Evolutionary conservation across 92 coral and sea anemone species (phyloP).

Genomic region (Epizoanthus scotinus): DNA sequence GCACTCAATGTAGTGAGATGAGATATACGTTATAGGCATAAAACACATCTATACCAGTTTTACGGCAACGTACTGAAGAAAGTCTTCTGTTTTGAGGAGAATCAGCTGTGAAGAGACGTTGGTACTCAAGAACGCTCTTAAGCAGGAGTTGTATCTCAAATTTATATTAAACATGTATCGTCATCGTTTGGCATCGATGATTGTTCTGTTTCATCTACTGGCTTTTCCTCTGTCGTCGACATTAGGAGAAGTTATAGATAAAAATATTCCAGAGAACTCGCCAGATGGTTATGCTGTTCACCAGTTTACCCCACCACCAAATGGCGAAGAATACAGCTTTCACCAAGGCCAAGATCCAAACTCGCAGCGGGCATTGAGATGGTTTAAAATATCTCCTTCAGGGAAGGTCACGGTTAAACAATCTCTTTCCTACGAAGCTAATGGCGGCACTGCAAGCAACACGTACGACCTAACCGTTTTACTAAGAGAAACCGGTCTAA

Average conservation of each 20-base stretch:
- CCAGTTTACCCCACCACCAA: slow-evolving; percentile 62
- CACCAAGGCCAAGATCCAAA: slow-evolving; percentile 57
- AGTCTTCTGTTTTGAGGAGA: no score
- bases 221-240: neutral
- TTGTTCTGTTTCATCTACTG: slow-evolving; percentile 3
- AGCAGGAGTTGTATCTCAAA: neutral
- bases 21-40: no score
- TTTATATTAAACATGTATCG: neutral
- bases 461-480: slow-evolving; percentile 61
- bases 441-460: slow-evolving; percentile 44
- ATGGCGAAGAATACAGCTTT: slow-evolving; percentile 62
- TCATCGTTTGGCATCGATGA: neutral
- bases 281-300: slow-evolving; percentile 50
- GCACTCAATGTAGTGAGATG: no score
- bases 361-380: slow-evolving; percentile 51
- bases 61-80: neutral
- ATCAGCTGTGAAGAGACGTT: neutral
- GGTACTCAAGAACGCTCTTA: neutral
- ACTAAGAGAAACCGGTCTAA: slow-evolving; percentile 58
- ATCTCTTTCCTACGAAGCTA: slow-evolving; percentile 61
- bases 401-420: slow-evolving; percentile 72
- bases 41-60: neutral
- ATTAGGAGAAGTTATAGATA: slow-evolving; percentile 17
- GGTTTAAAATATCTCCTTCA: slow-evolving; percentile 63
- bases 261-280: slow-evolving; percentile 8